phyloP scores from a whole-genome alignment of 2,888 invertebrate species.

The Conistra vaccinii region DNA sequence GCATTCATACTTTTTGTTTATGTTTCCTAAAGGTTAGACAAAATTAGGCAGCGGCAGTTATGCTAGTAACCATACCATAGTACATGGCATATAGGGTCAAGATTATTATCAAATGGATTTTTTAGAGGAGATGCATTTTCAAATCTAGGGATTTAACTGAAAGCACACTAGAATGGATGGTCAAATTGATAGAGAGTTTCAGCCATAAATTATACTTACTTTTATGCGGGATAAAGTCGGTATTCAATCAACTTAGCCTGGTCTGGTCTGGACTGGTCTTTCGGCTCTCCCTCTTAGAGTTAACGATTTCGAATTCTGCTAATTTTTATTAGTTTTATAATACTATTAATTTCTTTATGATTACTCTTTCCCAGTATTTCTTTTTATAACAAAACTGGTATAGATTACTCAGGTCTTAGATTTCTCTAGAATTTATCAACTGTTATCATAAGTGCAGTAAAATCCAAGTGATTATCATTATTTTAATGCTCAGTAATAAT shows the following conservation, averaged over 20 bases:
- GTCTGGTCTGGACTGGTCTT: background rate
- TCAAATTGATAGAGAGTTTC: background rate
- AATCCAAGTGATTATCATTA: conserved; percentile 35
- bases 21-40: too few species aligned
- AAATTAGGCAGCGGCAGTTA: too few species aligned
- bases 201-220: background rate
- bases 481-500: conserved; percentile 28
- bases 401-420: conserved; percentile 2
- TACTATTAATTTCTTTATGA: conserved; percentile 26
- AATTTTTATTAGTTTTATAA: conserved; percentile 41
- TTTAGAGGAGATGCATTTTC: too few species aligned
- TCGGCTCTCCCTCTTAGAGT: background rate
- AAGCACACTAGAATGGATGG: background rate
- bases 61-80: too few species aligned
- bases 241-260: background rate
- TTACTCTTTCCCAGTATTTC: conserved; percentile 17
- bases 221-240: background rate
- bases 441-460: conserved; percentile 39
- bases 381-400: conserved; percentile 30
- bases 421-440: conserved; percentile 30
- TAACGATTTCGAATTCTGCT: background rate
- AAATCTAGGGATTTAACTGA: background rate
- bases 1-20: too few species aligned
- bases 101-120: too few species aligned
- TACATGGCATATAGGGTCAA: too few species aligned